Evolutionary conservation across 2,113 vertebrate genomes (phyloP), one percentile per base, ranked within the genome.

Genomic region (Sinocyclocheilus maitianheensis): DNA sequence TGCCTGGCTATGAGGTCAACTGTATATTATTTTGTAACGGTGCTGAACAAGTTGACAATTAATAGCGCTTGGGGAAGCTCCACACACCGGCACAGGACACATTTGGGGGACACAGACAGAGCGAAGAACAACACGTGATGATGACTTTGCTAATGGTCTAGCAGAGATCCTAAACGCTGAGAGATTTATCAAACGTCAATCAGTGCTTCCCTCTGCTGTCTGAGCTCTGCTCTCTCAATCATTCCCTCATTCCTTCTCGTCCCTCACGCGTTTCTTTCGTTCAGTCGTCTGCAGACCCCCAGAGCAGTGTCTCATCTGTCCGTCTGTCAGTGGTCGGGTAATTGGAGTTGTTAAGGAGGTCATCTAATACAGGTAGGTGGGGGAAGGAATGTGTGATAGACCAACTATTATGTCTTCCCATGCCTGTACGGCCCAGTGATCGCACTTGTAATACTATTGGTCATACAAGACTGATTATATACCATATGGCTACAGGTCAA

Each of bases 251-350:
- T 90, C 84, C 71, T 86, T 91, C 89, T 87, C 77, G 58, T 83
- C 76, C 77, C 81, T 91, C 88, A 90, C 84, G 90, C 91, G 91
- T 86, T 87, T 83, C 89, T 16, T 85, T 89, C 91, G 75, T 75
- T 75, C 62, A 84, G 67, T 80, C 81, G 78, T 85, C 88, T 91
- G 86, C 87, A 90, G 91, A 92, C 94, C 91, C 92, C 91, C 60
- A 77, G 92, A 94, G 93, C 94, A 94, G 91, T 89, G 92, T 79
- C 90, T 89, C 94, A 84, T 93, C 91, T 93, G 92, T 95, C 90
- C 93, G 92, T 96, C 96, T 96, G 95, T 96, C 95, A 96, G 87
- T 95, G 93, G 78, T 90, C 94, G 92, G 91, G 92, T 96, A 96
- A 96, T 96, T 93, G 96, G 94, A 92, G 87, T 92, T 89, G 92